Percentiles rank a stretch among this genome's conserved stretches.
Conservation (phyloP, 2,113 vertebrate genomes). For the Lepidothrix coronata region DNA sequence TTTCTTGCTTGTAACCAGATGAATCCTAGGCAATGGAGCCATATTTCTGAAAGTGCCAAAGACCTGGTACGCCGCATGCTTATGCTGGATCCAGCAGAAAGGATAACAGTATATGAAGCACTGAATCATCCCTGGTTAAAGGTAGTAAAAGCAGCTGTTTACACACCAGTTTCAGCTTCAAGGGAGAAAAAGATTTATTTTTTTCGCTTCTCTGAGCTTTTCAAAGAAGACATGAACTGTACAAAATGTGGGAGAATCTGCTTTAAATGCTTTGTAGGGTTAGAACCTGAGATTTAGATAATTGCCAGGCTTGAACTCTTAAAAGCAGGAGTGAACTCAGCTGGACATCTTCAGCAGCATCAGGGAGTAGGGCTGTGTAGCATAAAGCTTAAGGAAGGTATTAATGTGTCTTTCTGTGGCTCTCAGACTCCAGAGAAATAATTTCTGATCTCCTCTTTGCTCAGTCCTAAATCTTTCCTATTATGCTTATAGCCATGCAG, state of each 20-base stretch:
- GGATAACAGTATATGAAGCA: constrained; percentile 98
- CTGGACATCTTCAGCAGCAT: neutral
- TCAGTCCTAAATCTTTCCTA: neutral
- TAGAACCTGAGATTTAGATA: neutral
- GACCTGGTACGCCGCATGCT: constrained; percentile 98
- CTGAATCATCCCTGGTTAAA: constrained; percentile 99
- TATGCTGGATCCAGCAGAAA: constrained; percentile 98
- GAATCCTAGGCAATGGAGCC: constrained; percentile 98
- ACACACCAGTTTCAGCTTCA: neutral
- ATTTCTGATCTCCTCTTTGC: neutral
- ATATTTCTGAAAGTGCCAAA: constrained; percentile 99
- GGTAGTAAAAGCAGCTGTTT: constrained; percentile 68
- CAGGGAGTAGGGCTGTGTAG: neutral
- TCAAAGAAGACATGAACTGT: neutral
- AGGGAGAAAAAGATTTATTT: neutral
- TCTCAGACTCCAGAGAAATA: neutral
- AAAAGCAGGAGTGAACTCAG: neutral
- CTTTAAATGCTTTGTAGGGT: neutral
- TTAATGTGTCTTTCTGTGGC: neutral
- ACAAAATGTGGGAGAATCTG: neutral
- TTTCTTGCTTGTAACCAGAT: constrained; percentile 76
- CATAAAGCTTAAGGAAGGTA: neutral
- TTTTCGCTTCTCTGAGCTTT: neutral
- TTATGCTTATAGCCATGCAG: neutral
- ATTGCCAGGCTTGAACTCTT: neutral